Base-by-base conservation (phyloP, 2,113 vertebrate genomes). In the Tapirus terrestris region DNA sequence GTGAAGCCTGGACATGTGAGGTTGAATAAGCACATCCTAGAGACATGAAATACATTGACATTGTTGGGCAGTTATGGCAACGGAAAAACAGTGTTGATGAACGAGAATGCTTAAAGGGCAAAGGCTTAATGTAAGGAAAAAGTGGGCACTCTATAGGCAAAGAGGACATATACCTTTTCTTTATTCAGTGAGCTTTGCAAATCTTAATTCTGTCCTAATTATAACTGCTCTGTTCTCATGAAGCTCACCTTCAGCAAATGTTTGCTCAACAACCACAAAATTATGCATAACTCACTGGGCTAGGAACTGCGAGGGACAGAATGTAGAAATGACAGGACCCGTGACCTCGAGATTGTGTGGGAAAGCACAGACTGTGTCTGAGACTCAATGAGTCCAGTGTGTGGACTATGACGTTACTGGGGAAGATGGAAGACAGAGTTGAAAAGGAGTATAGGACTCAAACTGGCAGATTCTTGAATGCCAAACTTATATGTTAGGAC, bases 21-120 rank as follows among this genome's bases (percentile, higher is more conserved):
- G n/a, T 23, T 89, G 93, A 87, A 94, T 73, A 76, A 89, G 84
- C 68, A 79, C 63, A 43, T 89, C 93, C 39, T 56, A 72, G 70
- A 60, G 86, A 53, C 63, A 23, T 56, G 51, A 83, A 80, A 53
- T 16, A 29, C 8, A 16, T 76, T 83, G 27, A 87, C 29, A 3
- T 23, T 60, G 51, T 45, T 27, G 91, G 93, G 89, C 77, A 83
- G 86, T 89, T 92, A 92, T 75, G 84, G 75, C 96, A 85, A 97
- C 27, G 0, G 43, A 65, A 87, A 86, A 95, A 89, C 95, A 97
- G 76, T 43, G 60, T 65, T 70, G 51, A 53, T 36, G 86, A 83
- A 27, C 36, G 48, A 70, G 43, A 83, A 31, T 17, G 14, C 65
- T 76, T 23, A 11, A 58, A 89, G 53, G 80, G 70, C 0, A 0